phyloP scores from a whole-genome alignment of 2,888 invertebrate genomes.

The Pyrrhopygopsis socrates region DNA sequence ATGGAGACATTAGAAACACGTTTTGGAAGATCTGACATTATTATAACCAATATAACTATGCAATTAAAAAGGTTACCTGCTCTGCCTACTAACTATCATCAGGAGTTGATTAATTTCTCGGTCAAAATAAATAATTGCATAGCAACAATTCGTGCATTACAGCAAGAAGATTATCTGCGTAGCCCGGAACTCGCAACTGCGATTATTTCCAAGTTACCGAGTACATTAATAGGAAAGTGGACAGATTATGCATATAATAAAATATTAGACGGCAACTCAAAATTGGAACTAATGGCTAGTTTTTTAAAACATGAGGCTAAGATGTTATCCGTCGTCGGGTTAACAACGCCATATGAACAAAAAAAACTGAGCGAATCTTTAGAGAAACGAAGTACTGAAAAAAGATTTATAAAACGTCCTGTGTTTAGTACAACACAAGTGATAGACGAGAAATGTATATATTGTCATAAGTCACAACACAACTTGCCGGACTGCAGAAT shows the following conservation, averaged over 20 bases:
- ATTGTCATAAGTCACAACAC: slow-evolving; percentile 15
- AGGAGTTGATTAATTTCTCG: slow-evolving; percentile 39
- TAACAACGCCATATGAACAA: neutral
- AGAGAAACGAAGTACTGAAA: slow-evolving; percentile 8
- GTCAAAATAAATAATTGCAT: slow-evolving; percentile 49
- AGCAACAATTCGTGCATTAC: slow-evolving; percentile 50
- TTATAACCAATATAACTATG: slow-evolving; percentile 37
- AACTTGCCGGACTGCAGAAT: slow-evolving; percentile 18
- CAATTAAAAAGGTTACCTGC: slow-evolving; percentile 54
- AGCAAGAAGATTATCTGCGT: slow-evolving; percentile 37
- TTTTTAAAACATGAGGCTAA: slow-evolving; percentile 55
- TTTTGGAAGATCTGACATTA: slow-evolving; percentile 56
- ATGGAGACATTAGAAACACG: slow-evolving; percentile 48
- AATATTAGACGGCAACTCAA: slow-evolving; percentile 30
- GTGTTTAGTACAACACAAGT: slow-evolving; percentile 4
- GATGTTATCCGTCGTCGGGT: neutral
- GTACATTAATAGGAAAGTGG: slow-evolving; percentile 60
- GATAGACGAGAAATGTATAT: slow-evolving; percentile 3
- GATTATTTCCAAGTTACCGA: slow-evolving; percentile 47
- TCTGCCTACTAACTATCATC: slow-evolving; percentile 45
- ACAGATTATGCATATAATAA: slow-evolving; percentile 64
- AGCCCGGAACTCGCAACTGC: slow-evolving; percentile 40
- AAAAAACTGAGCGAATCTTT: neutral
- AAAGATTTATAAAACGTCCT: slow-evolving; percentile 21
- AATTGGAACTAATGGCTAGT: slow-evolving; percentile 53